A percentile compares a stretch with the other conserved stretches of the same genome.
Conservation (phyloP, 2,797 vertebrate species). For the Sebastolobus altivelis region DNA sequence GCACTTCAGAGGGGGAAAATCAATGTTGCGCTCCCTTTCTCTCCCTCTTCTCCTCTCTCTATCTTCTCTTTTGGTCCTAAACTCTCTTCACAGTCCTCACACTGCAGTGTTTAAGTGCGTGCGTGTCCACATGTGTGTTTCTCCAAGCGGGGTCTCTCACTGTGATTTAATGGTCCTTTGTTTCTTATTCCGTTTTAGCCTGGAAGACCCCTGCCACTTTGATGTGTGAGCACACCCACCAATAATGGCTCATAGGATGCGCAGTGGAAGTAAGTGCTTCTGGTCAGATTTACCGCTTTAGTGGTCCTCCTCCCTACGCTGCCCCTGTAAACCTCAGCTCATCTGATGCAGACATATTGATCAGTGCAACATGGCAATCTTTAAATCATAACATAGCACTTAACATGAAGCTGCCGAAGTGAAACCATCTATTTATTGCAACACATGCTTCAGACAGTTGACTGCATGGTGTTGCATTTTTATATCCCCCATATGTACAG, state of each 20-base stretch:
- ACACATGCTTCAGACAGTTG: neutral
- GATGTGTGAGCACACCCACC: conserved; percentile 79
- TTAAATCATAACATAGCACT: conserved; percentile 56
- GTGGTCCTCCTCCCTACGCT: conserved; percentile 14
- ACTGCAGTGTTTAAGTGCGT: conserved; percentile 54
- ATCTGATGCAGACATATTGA: conserved; percentile 60
- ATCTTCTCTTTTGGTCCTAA: conserved; percentile 57
- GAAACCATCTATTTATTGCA: conserved; percentile 21
- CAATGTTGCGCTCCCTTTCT: conserved; percentile 77
- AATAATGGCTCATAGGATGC: conserved; percentile 80
- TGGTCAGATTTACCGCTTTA: conserved; percentile 76
- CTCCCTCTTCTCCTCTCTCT: conserved; percentile 38
- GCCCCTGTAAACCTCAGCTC: conserved; percentile 53
- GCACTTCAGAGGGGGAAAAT: conserved; percentile 84
- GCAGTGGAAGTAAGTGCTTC: conserved; percentile 82
- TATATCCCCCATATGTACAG: neutral
- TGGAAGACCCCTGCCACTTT: conserved; percentile 76
- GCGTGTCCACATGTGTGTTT: conserved; percentile 28
- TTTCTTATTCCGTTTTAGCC: conserved; percentile 76
- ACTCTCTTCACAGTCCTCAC: conserved; percentile 52
- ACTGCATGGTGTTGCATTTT: neutral
- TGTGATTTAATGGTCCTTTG: conserved; percentile 74
- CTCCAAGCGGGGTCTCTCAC: conserved; percentile 27
- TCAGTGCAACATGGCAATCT: conserved; percentile 39
- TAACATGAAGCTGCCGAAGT: conserved; percentile 25